Base-by-base conservation (phyloP, 1,140 invertebrate genomes). In the Cheumatopsyche charites region DNA sequence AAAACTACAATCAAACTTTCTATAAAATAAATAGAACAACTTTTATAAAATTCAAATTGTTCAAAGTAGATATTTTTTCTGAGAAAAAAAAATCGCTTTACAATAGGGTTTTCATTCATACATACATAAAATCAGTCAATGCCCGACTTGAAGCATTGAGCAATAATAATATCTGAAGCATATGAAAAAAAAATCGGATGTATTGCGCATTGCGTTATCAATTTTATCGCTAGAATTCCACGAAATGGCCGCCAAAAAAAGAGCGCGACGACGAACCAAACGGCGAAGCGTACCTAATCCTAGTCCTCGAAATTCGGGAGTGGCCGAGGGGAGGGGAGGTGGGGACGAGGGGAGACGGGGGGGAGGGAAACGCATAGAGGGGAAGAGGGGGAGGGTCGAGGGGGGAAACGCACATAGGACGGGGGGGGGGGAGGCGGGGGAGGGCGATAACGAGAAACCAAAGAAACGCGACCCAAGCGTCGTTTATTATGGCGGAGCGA, bases 401-500 rank as follows among this genome's bases (percentile, higher is more conserved):
- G 12, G 62, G 49, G 19, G 49, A 58, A 25, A 23, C 21, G 73
- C 45, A 52, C 13, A n/a, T n/a, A n/a, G 63, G 45, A 4, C 43
- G 25, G 11, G 21, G 55, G 36, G 45, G 65, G 66, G 68, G 68
- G 17, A 58, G 47, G 70, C 29, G 71, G 67, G 25, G 73, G 67
- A 62, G 47, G 67, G 62, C 15, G 73, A 70, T 67, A 75, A 71
- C 70, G 71, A 67, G 70, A 75, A 75, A 75, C 73, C 73, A 72
- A 75, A 75, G 73, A 72, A 75, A 75, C 70, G 73, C 67, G 29
- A 5, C 65, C 66, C 29, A 15, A 15, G 49, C 65, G 2, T n/a
- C 72, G 17, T 67, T 29, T 41, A 9, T 17, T 19, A 58, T 58
- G 23, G 21, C 23, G 23, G 23, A 9, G 55, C 55, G 55, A 70